Conservation (phyloP, 2,797 vertebrate genomes). For the Platyrinchus mystaceus region DNA sequence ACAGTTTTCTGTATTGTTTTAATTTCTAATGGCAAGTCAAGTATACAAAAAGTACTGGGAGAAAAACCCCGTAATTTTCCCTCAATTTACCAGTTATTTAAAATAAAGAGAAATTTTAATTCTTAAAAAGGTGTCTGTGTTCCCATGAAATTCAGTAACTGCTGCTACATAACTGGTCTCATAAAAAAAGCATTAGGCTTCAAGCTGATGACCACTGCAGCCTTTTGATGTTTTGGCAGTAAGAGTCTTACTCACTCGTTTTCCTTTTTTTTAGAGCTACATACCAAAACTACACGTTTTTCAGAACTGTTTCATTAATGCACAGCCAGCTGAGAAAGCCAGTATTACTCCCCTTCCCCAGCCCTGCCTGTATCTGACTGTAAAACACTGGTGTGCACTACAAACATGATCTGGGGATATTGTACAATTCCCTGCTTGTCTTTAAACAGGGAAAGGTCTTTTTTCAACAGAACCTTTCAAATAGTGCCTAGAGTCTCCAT, state of each 20-base stretch:
- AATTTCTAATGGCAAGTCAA: background rate
- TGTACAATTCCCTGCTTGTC: background rate
- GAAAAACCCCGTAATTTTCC: rapidly evolving
- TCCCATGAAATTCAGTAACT: background rate
- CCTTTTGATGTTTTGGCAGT: background rate
- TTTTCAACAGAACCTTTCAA: background rate
- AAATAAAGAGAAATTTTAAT: background rate
- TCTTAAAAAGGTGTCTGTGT: background rate
- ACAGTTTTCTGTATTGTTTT: background rate
- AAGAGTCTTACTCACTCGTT: background rate
- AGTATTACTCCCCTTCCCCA: background rate
- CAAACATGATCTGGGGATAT: rapidly evolving
- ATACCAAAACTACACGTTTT: background rate
- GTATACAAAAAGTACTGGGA: background rate
- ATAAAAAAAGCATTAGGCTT: background rate
- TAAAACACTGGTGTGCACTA: background rate
- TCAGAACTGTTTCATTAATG: background rate
- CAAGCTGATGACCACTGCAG: background rate
- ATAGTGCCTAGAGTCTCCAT: background rate
- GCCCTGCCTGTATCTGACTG: background rate
- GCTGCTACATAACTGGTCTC: background rate
- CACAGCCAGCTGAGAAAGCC: background rate
- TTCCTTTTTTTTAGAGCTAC: background rate
- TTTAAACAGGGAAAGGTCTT: background rate
- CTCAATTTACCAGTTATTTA: background rate